phyloP scores from a whole-genome alignment of 2,888 invertebrate genomes.

The Acrobasis consociella region DNA sequence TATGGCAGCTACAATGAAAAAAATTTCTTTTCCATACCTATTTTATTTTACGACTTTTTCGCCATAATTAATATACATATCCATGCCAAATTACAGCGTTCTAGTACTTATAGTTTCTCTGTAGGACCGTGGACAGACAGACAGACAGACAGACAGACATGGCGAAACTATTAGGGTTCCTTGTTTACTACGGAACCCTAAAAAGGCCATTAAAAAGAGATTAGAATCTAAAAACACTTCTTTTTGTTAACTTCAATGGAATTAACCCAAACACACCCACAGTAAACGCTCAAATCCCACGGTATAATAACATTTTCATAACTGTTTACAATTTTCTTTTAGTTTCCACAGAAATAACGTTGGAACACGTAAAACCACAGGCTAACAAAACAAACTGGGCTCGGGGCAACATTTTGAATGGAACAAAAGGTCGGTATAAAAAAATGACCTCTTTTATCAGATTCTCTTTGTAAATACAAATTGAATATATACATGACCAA shows the following conservation, averaged over 20 bases:
- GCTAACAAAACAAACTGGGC: conserved; percentile 30
- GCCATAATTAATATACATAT: too few relatives aligned
- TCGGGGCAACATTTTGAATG: conserved; percentile 25
- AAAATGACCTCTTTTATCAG: conserved; percentile 30
- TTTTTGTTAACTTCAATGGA: neutral
- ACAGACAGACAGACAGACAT: too few relatives aligned
- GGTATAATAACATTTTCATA: conserved; percentile 8
- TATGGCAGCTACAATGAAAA: too few relatives aligned
- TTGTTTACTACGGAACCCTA: too few relatives aligned
- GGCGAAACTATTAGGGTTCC: too few relatives aligned
- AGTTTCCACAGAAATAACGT: conserved; percentile 25
- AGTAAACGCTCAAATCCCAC: neutral
- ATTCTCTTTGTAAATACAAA: conserved; percentile 18
- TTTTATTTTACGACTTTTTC: too few relatives aligned
- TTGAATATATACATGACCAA: conserved; percentile 32
- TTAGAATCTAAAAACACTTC: neutral
- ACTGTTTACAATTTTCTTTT: conserved; percentile 12
- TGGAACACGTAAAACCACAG: conserved; percentile 25
- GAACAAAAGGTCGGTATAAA: conserved; percentile 31
- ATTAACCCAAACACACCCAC: neutral
- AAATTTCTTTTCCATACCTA: too few relatives aligned
- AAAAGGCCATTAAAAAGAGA: too few relatives aligned
- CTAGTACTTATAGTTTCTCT: too few relatives aligned
- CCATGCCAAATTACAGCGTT: too few relatives aligned
- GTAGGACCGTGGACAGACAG: too few relatives aligned